Base-by-base conservation (phyloP, 2,113 vertebrate species). In the Acanthochromis polyacanthus region DNA sequence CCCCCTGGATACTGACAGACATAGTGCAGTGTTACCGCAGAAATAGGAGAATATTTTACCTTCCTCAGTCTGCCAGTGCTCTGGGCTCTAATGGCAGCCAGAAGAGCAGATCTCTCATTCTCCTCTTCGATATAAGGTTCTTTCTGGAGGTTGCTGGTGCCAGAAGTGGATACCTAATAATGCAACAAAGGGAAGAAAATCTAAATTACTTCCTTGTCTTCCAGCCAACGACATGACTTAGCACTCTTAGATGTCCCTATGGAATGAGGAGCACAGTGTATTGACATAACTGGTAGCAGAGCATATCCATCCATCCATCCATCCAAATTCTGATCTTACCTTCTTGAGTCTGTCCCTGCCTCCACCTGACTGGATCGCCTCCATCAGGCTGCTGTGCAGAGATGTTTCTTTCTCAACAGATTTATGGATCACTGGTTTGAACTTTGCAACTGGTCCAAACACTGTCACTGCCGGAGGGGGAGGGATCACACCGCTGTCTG, bases 361-460 rank as follows among this genome's bases (percentile, higher is more conserved):
- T 16, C 95, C 96, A 0, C 85, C 93, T 0, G 94, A 93, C 81
- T 98, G 97, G 91, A 99, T 99, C 36, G 97, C 96, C 81, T 96
- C 96, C 98, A 99, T 99, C 43, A 99, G 93, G 28, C 93, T 94
- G 55, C 94, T 95, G 89, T 99, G 98, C 57, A 98, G 85, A 3
- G 95, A 96, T 0, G 91, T 94, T 12, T 99, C 96, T 88, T 96
- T 96, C 14, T 96, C 95, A 59, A 95, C 45, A 1, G 96, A 94
- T 87, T 90, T 96, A 78, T 93, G 94, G 68, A 95, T 32, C 1
- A 99, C 88, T 2, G 97, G 96, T 53, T 90, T 96, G 89, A 99
- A 97, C 85, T 95, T 99, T 79, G 96, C 96, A 81, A 97, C 95
- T 10, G 97, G 96, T 40, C 98, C 98, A 10, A 99, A 99, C 73